Evolutionary conservation across 2,888 invertebrate species (phyloP).

Genomic region (Drosophila diplacantha): DNA sequence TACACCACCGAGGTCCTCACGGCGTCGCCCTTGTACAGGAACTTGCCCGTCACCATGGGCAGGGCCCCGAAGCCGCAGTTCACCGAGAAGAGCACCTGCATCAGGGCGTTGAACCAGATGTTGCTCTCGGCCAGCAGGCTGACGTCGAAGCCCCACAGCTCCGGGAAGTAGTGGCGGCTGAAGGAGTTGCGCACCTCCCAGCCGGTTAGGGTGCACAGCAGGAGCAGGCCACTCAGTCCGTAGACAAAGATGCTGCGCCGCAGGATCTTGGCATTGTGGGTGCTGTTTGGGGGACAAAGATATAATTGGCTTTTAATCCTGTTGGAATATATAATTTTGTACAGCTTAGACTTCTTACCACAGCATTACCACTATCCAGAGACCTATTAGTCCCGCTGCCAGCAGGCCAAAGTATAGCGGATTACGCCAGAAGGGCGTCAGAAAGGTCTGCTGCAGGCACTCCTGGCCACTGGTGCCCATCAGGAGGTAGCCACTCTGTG

Average conservation of each 20-base stretch:
- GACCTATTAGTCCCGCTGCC: constrained; percentile 74
- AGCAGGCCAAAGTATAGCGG: constrained; percentile 76
- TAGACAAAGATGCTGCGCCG: constrained; percentile 75
- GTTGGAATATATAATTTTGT: rapidly evolving
- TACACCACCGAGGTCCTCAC: constrained; percentile 77
- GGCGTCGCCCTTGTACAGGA: constrained; percentile 78
- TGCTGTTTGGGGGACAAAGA: constrained; percentile 58
- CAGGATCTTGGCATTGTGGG: constrained; percentile 76
- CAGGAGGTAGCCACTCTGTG: constrained; percentile 73
- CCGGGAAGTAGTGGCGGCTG: constrained; percentile 73
- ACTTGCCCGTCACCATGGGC: constrained; percentile 78
- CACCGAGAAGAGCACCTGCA: constrained; percentile 77
- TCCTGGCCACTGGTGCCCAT: constrained; percentile 75
- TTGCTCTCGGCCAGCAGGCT: constrained; percentile 69
- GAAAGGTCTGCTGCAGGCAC: constrained; percentile 76
- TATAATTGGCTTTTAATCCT: background rate
- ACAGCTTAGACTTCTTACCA: constrained; percentile 62
- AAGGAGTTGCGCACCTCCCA: constrained; percentile 77
- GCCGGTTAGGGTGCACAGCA: constrained; percentile 74
- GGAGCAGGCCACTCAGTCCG: constrained; percentile 71
- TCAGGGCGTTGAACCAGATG: constrained; percentile 77
- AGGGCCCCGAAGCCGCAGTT: constrained; percentile 77
- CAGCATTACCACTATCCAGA: constrained; percentile 77
- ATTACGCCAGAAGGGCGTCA: constrained; percentile 78
- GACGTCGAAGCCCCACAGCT: constrained; percentile 73